Base-by-base conservation (phyloP, 1,140 invertebrate genomes). In the Brachionus rotundiformis region DNA sequence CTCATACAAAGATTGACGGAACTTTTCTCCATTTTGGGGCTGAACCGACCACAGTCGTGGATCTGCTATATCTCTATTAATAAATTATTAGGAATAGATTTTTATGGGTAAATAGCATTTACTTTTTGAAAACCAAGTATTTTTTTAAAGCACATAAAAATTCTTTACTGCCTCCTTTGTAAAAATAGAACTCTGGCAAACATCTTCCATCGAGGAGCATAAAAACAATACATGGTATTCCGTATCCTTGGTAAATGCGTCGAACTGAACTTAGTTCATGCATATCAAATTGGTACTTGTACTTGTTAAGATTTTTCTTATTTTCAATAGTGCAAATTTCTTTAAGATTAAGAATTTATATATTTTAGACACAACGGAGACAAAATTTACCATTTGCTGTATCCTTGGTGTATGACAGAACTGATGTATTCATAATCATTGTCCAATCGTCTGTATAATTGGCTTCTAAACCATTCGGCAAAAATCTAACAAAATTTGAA, bases 1-100 rank as follows among this genome's bases (percentile, higher is more conserved):
- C 84, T 94, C 93, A 33, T 93, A 92, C 85, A 95, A 94, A 0
- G 94, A 94, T 85, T 91, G 92, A 81, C 92, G 92, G 54, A 95
- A 84, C 36, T 91, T 90, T 84, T 92, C 90, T n/a, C 90, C 89
- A 82, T 92, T 91, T 59, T 88, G 88, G 83, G 90, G 91, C 83
- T 92, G 90, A 36, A 94, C 90, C 3, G 93, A 86, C 85, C 91
- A 93, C 5, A 92, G 87, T 85, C 92, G 91, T 84, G 90, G 91
- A 82, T 93, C 92, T 68, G 91, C 89, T 82, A 90, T 90, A 0
- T 92, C 92, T 83, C 92, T 93, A 11, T 89, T 89, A 68, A 68
- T 16, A 36, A 10, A 27, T 65, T 11, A 47, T 31, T 44, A 27
- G 11, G 11, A 13, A 29, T n/a, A 16, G 0, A 11, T 59, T n/a